Percentiles rank a stretch among this genome's conserved stretches.
Evolutionary conservation across 2,113 vertebrate genomes (phyloP).

Genomic region (Aphelocoma coerulescens): DNA sequence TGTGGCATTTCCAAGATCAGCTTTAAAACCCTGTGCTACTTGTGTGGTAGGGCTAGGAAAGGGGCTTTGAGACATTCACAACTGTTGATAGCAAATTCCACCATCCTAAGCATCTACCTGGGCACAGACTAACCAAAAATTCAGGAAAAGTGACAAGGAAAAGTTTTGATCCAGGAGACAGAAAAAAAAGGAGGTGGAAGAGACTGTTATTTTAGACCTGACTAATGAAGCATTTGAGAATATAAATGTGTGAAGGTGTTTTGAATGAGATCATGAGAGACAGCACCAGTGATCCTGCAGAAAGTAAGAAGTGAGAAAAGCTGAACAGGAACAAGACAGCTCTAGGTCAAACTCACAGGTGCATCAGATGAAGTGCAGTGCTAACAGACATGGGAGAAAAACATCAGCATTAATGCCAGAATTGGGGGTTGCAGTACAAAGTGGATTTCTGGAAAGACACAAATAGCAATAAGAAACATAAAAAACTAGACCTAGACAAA

Average conservation of each 20-base stretch:
- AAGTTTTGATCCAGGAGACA: not conserved
- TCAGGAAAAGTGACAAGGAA: not conserved
- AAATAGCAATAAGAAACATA: not conserved
- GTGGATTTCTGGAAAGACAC: not conserved
- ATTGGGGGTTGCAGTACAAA: not conserved
- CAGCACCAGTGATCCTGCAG: not conserved
- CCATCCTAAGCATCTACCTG: not conserved
- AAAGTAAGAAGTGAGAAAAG: constrained; percentile 17
- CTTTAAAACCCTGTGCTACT: not conserved
- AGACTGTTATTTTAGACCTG: not conserved
- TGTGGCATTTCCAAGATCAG: not conserved
- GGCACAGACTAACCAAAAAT: not conserved
- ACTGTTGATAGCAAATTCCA: not conserved
- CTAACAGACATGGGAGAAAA: not conserved
- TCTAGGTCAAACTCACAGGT: not conserved
- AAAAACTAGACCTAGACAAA: not conserved
- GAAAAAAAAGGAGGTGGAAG: not conserved
- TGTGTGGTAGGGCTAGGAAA: not conserved
- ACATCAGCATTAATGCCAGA: not conserved
- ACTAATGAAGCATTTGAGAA: not conserved
- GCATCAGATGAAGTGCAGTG: not conserved
- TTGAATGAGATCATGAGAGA: not conserved
- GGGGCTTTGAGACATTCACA: not conserved
- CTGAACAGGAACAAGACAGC: not conserved
- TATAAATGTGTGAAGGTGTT: constrained; percentile 1